Evolutionary conservation across 2,797 vertebrate genomes (phyloP).

Genomic region (Sciurus carolinensis): DNA sequence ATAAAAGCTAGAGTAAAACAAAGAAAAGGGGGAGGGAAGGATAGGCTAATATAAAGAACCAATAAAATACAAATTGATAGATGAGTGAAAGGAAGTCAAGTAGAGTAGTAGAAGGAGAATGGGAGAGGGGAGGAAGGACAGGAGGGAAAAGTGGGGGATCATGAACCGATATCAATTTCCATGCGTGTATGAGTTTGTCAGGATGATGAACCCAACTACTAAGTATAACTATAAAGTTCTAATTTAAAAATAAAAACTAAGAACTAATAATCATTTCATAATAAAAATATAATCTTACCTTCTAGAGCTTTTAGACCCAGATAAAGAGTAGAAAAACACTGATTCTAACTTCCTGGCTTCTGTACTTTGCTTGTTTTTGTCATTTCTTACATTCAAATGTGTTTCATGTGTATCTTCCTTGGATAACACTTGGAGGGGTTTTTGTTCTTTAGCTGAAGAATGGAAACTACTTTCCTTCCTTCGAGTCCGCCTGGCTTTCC

Average conservation of each 20-base stretch:
- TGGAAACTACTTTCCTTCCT: slow-evolving; percentile 89
- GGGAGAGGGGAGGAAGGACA: too few species aligned
- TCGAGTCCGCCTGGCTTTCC: slow-evolving; percentile 94
- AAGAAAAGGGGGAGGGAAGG: too few species aligned
- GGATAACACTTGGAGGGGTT: not conserved
- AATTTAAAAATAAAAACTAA: slow-evolving; percentile 31
- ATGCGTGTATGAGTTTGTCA: too few species aligned
- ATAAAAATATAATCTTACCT: slow-evolving; percentile 85
- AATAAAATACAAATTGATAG: too few species aligned
- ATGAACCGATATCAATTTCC: too few species aligned
- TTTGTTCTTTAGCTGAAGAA: slow-evolving; percentile 75
- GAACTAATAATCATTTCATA: slow-evolving; percentile 20
- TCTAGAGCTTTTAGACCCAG: slow-evolving; percentile 83
- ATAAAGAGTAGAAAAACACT: slow-evolving; percentile 93
- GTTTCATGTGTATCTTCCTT: slow-evolving; percentile 56
- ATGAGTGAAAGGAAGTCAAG: too few species aligned
- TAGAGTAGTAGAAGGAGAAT: too few species aligned
- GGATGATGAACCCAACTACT: too few species aligned
- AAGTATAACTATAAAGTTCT: too few species aligned
- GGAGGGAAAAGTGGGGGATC: too few species aligned
- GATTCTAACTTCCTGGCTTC: slow-evolving; percentile 90
- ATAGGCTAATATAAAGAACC: too few species aligned
- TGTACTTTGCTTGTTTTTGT: slow-evolving; percentile 53
- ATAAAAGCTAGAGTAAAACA: too few species aligned
- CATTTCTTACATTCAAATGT: slow-evolving; percentile 54